Evolutionary conservation across 2,888 invertebrate species (phyloP).

Genomic region (Diadegma fenestrale): DNA sequence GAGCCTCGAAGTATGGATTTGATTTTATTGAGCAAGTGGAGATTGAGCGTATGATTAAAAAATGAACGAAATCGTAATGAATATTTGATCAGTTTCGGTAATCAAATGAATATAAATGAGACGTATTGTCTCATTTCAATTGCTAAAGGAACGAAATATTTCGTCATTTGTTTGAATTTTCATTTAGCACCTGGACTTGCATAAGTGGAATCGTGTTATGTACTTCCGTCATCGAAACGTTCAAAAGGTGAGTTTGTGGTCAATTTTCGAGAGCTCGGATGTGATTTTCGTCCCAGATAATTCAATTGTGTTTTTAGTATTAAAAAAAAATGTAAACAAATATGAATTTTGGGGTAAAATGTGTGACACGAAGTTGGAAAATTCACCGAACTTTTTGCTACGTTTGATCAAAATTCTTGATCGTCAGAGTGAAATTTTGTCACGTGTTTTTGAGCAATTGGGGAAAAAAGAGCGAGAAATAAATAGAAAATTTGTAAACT

Average conservation of each 20-base stretch:
- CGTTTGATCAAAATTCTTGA: too few species aligned
- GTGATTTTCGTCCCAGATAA: background rate
- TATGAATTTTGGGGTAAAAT: too few species aligned
- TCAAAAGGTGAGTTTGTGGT: background rate
- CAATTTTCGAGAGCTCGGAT: background rate
- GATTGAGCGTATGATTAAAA: background rate
- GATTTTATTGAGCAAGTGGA: background rate
- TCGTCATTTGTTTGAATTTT: background rate
- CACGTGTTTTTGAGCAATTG: too few species aligned
- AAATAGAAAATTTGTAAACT: too few species aligned
- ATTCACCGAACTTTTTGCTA: too few species aligned
- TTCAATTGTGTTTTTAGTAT: background rate
- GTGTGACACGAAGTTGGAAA: too few species aligned
- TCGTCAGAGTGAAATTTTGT: too few species aligned
- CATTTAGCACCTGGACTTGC: background rate
- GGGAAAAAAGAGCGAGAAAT: too few species aligned
- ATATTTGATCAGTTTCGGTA: constrained; percentile 23
- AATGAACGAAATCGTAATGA: constrained; percentile 16
- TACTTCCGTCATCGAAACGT: too few species aligned
- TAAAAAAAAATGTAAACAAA: background rate
- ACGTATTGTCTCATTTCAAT: background rate
- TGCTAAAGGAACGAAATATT: background rate
- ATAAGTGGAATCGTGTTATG: background rate
- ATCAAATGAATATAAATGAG: constrained; percentile 29
- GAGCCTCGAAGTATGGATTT: background rate